Evolutionary conservation across 1,140 invertebrate genomes (phyloP).

Genomic region (Drosophila leontia): DNA sequence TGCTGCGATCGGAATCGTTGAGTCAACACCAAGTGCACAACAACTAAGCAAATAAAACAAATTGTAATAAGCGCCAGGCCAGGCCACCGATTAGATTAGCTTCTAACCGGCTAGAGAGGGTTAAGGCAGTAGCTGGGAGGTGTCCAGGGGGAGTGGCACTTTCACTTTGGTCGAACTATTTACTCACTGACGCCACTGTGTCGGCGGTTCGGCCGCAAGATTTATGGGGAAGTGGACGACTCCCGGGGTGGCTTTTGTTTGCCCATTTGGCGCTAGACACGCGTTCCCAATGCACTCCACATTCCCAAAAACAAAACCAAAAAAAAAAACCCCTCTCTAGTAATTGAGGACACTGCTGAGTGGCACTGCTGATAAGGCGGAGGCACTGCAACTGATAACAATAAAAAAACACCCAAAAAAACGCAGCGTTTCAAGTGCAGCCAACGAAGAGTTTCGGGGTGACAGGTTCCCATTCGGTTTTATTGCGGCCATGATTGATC

Average conservation of each 20-base stretch:
- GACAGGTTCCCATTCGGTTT: conserved; percentile 67
- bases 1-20: conserved; percentile 47
- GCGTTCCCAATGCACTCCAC: conserved; percentile 36
- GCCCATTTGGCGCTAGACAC: conserved; percentile 74
- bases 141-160: conserved; percentile 28
- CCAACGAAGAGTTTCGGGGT: conserved; percentile 8
- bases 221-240: conserved; percentile 73
- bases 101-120: neutral
- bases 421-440: conserved; percentile 66
- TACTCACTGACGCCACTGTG: conserved; percentile 83
- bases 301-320: neutral
- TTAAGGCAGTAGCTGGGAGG: neutral
- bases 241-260: conserved; percentile 51
- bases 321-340: neutral
- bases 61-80: conserved; percentile 79
- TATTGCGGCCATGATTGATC: conserved; percentile 68
- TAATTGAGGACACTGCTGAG: conserved; percentile 76
- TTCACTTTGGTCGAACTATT: conserved; percentile 60
- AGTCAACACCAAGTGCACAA: conserved; percentile 63
- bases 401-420: conserved; percentile 30
- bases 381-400: conserved; percentile 45
- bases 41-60: conserved; percentile 70
- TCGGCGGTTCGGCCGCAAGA: conserved; percentile 79
- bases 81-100: conserved; percentile 68
- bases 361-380: conserved; percentile 69